A percentile compares a stretch with the other conserved stretches of the same genome.
Evolutionary conservation across 2,797 vertebrate genomes (phyloP).

Genomic region (Tadarida brasiliensis): DNA sequence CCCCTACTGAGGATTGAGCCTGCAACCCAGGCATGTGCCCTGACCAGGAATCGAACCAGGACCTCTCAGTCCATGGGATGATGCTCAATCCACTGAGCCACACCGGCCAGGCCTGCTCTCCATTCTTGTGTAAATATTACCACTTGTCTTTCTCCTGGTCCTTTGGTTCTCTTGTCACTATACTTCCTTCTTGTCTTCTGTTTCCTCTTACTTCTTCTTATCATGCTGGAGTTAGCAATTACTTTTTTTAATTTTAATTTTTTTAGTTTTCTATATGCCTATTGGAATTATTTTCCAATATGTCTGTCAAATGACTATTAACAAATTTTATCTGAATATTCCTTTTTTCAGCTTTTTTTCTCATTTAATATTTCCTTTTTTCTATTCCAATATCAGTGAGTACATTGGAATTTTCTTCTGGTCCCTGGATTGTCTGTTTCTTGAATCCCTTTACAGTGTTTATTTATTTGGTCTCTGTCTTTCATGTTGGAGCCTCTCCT

Average conservation of each 20-base stretch:
- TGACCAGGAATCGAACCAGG: too few relatives aligned
- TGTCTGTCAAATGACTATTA: neutral
- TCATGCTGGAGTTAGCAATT: neutral
- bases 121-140: neutral
- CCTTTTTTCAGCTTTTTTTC: neutral
- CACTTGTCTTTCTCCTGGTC: neutral
- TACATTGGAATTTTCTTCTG: neutral
- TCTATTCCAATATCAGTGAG: neutral
- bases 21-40: too few relatives aligned
- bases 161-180: neutral
- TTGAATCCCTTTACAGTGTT: neutral
- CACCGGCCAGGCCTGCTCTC: too few relatives aligned
- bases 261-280: neutral
- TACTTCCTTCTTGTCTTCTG: neutral
- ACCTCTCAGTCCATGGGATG: too few relatives aligned
- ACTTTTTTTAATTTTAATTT: neutral
- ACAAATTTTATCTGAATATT: conserved; percentile 1
- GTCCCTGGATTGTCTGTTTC: neutral
- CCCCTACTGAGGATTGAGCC: too few relatives aligned
- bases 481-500: neutral
- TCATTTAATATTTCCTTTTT: neutral
- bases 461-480: neutral
- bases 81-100: too few relatives aligned
- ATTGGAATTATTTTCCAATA: neutral
- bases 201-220: neutral